phyloP scores from a whole-genome alignment of 1,140 invertebrate genomes.

The Idris sp. region DNA sequence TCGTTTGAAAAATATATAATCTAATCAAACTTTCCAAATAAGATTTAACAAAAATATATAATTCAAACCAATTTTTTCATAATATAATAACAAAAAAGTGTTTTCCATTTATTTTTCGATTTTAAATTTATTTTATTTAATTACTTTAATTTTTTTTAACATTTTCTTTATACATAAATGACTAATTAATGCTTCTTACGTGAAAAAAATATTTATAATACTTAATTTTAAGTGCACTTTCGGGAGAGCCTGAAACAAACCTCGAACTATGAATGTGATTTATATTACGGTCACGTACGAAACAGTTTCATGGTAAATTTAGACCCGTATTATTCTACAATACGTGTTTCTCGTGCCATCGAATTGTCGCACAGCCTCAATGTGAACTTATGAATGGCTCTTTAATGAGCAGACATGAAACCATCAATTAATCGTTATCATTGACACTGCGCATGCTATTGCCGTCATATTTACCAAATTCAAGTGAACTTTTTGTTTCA shows the following conservation, averaged over 20 bases:
- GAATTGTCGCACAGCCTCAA: conserved; percentile 53
- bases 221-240: conserved; percentile 16
- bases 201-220: conserved; percentile 12
- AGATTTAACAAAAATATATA: no score
- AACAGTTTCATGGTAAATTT: conserved; percentile 62
- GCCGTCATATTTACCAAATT: conserved; percentile 18
- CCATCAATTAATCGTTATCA: conserved; percentile 62
- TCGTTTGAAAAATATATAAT: no score
- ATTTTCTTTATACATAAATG: conserved; percentile 1
- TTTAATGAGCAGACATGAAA: conserved; percentile 64
- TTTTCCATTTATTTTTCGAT: no score
- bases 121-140: no score
- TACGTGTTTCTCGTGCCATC: conserved; percentile 50
- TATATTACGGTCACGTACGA: conserved; percentile 59
- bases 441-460: conserved; percentile 30
- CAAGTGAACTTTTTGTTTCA: conserved; percentile 36
- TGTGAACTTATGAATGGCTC: conserved; percentile 61
- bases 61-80: no score
- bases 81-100: no score
- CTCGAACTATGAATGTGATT: conserved; percentile 42
- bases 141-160: no score
- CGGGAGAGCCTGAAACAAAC: conserved; percentile 29
- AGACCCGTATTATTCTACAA: conserved; percentile 63
- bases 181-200: background rate
- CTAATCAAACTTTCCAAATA: no score